Evolutionary conservation across 2,797 vertebrate genomes (phyloP).

Genomic region (Tadarida brasiliensis): DNA sequence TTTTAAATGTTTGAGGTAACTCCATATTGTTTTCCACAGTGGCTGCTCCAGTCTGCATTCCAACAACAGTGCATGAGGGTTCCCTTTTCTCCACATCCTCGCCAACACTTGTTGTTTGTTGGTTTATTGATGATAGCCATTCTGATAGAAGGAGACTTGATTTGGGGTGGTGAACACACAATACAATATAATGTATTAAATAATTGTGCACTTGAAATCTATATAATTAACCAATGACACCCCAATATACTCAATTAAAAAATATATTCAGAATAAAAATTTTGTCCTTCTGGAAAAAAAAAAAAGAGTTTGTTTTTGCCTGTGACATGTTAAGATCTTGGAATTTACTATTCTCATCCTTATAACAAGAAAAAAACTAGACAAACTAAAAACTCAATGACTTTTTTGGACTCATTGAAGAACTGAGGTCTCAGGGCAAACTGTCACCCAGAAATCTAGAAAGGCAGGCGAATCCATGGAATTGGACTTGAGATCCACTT

Average conservation of each 20-base stretch:
- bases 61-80: not conserved
- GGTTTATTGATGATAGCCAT: not conserved
- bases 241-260: not conserved
- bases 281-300: not conserved
- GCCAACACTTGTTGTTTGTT: not conserved
- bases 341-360: not conserved
- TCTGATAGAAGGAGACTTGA: not conserved
- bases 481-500: not conserved
- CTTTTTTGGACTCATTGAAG: not conserved
- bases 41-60: not conserved
- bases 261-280: not conserved
- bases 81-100: not conserved
- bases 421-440: not conserved
- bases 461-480: not conserved
- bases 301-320: not conserved
- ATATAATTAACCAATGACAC: not conserved
- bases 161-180: not conserved
- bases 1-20: not conserved
- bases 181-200: not conserved
- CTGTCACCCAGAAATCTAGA: not conserved
- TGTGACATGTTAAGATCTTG: not conserved
- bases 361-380: not conserved
- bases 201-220: not conserved
- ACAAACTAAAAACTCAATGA: not conserved
- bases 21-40: not conserved